Percentiles rank a stretch among this genome's conserved stretches.
phyloP scores from a whole-genome alignment of 2,113 vertebrate species.

The Pomatostomus ruficeps region DNA sequence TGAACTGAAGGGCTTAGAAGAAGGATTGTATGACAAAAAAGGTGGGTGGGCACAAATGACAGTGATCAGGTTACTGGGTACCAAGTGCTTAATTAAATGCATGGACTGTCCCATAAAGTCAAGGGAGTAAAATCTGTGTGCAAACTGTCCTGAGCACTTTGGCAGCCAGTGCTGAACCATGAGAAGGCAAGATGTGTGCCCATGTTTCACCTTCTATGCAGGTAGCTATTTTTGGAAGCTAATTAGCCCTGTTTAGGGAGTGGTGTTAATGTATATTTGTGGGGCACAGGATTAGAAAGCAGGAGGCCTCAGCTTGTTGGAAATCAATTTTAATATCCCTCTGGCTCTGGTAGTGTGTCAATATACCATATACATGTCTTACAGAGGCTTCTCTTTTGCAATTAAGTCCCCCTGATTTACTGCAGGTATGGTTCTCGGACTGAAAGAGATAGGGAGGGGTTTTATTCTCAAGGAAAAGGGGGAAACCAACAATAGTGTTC shows the following conservation, averaged over 20 bases:
- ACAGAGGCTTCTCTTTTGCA: neutral
- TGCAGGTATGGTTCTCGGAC: neutral
- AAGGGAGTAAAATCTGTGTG: neutral
- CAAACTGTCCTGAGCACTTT: neutral
- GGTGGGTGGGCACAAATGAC: neutral
- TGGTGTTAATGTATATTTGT: neutral
- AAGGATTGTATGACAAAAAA: neutral
- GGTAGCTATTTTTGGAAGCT: neutral
- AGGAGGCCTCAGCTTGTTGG: constrained; percentile 3
- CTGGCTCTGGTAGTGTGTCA: neutral
- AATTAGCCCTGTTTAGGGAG: neutral
- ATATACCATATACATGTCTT: neutral
- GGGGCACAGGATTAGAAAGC: neutral
- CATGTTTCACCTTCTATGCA: neutral
- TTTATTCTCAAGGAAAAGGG: neutral
- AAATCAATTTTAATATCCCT: constrained; percentile 57
- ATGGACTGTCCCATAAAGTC: neutral
- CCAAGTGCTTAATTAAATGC: neutral
- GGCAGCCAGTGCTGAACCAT: neutral
- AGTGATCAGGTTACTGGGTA: neutral
- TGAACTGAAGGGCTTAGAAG: neutral
- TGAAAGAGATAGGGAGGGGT: neutral
- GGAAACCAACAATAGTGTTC: neutral
- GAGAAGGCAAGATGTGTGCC: neutral
- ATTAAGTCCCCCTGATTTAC: constrained; percentile 15